Base-by-base conservation (phyloP, 2,888 invertebrate genomes). In the Chaetoderma sp. region DNA sequence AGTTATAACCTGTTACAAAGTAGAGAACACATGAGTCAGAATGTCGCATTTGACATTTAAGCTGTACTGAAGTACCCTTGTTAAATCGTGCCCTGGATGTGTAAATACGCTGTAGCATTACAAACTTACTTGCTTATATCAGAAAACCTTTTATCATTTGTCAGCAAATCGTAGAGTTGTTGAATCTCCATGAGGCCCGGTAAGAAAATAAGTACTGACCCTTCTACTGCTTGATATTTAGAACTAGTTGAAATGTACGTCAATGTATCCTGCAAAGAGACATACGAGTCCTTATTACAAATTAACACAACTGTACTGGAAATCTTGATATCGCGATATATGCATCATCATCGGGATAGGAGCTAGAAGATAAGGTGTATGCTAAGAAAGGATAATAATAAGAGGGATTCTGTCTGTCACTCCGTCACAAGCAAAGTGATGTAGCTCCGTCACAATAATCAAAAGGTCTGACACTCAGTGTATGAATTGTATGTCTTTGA, bases 131-230 rank as follows among this genome's bases (percentile, higher is more conserved):
- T 77, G 28, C 68, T 65, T 23, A 67, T 56, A 56, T 83, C 74
- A 23, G 73, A 74, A 67, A 83, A 84, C 18, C 68, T 68, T 23
- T 77, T 61, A 52, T 84, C 84, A 45, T 78, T 74, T 23, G 68
- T 67, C 27, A 85, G 61, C 13, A 76, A 69, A 57, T 84, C 84
- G 61, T 82, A 75, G 47, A 84, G 66, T 54, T 83, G 83, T 58
- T 83, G 83, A 5, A 85, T 85, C 60, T 83, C 79, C 3, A 82
- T 70, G 28, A 84, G 61, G 16, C 85, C 85, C 10, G 85, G 84
- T 30, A 85, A 73, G 61, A 85, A 85, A 44, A 85, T 74, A 16
- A 85, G 74, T n/a, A 84, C 78, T 16, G 83, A 80, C 1, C 85
- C 85, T 27, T 76, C 73, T 44, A 79, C 56, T 5, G 72, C 47